Evolutionary conservation across 2,797 vertebrate species (phyloP).

Genomic region (Helicolenus hilgendorfi): DNA sequence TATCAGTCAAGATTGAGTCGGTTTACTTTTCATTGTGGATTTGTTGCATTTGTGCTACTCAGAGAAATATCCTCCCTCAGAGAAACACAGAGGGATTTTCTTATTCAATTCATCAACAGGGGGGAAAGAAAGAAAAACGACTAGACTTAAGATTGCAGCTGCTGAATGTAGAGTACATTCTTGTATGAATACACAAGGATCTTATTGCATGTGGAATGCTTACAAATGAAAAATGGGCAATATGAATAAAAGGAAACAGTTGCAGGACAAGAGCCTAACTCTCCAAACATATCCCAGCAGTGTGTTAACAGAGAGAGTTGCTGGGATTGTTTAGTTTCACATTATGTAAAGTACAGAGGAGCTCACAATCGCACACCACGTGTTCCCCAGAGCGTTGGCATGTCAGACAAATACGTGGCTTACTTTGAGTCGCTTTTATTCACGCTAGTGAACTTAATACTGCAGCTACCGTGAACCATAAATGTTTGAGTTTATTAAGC

Average conservation of each 20-base stretch:
- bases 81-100: constrained; percentile 54
- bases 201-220: constrained; percentile 45
- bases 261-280: constrained; percentile 52
- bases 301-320: constrained; percentile 32
- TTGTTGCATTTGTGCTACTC: constrained; percentile 53
- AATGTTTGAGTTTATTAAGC: constrained; percentile 16
- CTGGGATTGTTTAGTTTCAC: constrained; percentile 59
- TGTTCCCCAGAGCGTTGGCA: constrained; percentile 54
- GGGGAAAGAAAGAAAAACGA: neutral
- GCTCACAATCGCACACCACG: constrained; percentile 44
- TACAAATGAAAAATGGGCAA: constrained; percentile 43
- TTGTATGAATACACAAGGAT: constrained; percentile 58
- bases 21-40: constrained; percentile 62
- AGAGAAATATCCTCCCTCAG: constrained; percentile 37
- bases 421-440: constrained; percentile 40
- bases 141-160: constrained; percentile 32
- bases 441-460: neutral
- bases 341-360: constrained; percentile 54
- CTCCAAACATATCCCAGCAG: constrained; percentile 19
- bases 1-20: constrained; percentile 52
- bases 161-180: constrained; percentile 45
- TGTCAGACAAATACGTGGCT: constrained; percentile 39
- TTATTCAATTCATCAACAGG: constrained; percentile 55
- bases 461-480: neutral
- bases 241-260: constrained; percentile 48